phyloP scores from a whole-genome alignment of 2,113 vertebrate genomes.

The Chascanopsetta lugubris region DNA sequence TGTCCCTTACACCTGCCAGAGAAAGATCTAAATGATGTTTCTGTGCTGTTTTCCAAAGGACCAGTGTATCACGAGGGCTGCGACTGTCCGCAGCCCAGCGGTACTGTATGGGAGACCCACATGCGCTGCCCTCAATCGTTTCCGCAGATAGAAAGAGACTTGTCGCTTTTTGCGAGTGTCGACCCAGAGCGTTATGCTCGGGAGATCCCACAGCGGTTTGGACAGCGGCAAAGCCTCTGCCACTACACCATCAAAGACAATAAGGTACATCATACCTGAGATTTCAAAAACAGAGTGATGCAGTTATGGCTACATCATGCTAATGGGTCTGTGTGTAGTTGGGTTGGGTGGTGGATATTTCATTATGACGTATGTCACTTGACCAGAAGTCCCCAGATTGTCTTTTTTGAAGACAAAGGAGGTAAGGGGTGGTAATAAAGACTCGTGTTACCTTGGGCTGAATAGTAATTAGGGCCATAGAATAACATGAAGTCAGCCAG shows the following conservation, averaged over 20 bases:
- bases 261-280: conserved; percentile 76
- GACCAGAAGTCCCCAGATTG: not conserved
- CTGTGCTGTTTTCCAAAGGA: conserved; percentile 74
- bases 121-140: conserved; percentile 90
- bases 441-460: not conserved
- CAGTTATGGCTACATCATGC: not conserved
- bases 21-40: not conserved
- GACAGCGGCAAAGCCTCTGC: conserved; percentile 94
- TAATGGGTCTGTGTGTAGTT: not conserved
- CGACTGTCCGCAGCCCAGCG: conserved; percentile 88
- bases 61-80: conserved; percentile 94
- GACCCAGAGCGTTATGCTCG: conserved; percentile 88
- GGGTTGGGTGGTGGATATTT: not conserved
- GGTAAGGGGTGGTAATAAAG: not conserved
- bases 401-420: conserved; percentile 8
- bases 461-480: conserved; percentile 1
- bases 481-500: conserved; percentile 3
- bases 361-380: not conserved
- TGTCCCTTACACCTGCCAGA: not conserved
- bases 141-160: conserved; percentile 89
- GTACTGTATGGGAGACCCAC: conserved; percentile 83
- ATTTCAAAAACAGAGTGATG: not conserved
- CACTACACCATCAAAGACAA: conserved; percentile 97
- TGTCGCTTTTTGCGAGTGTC: conserved; percentile 83
- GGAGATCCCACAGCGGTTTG: conserved; percentile 93